These are phyloP conservation scores for Eupithecia dodoneata DNA, from an alignment of 2,888 invertebrate species.

Conservation along the genomic window DNA sequence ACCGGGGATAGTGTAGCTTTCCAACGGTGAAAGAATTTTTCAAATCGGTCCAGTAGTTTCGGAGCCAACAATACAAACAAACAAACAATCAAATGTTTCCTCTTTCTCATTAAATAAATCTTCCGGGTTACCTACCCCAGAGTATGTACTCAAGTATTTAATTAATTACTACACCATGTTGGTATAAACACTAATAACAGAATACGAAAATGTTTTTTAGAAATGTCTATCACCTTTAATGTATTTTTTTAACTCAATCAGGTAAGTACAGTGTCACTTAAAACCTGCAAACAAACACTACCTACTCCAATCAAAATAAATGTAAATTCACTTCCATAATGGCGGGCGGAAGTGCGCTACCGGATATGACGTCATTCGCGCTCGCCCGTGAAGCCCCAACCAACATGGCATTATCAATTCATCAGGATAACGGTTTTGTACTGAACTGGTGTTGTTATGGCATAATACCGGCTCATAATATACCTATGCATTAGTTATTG, in stretches of 20 bases:
- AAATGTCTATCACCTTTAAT: no score
- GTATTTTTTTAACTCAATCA: neutral
- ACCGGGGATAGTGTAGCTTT: no score
- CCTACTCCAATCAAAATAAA: constrained; percentile 25
- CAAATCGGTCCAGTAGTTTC: no score
- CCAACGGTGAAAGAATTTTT: no score
- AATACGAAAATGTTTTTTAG: no score
- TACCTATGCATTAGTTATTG: neutral
- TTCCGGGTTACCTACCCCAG: no score
- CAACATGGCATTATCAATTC: constrained; percentile 56
- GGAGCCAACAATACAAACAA: no score
- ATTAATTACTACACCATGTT: no score
- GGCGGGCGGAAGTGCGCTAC: constrained; percentile 49
- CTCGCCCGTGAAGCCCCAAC: constrained; percentile 59
- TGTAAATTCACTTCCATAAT: constrained; percentile 39
- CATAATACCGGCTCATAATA: neutral
- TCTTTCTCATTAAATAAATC: no score
- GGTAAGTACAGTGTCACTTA: neutral
- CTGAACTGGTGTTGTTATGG: neutral
- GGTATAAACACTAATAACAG: no score
- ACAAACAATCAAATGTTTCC: no score
- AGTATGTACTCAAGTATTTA: no score
- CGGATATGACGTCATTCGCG: constrained; percentile 67
- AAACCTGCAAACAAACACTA: constrained; percentile 2
- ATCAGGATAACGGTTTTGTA: constrained; percentile 43